Conservation (phyloP, 2,113 vertebrate genomes). For the Chionomys nivalis region DNA sequence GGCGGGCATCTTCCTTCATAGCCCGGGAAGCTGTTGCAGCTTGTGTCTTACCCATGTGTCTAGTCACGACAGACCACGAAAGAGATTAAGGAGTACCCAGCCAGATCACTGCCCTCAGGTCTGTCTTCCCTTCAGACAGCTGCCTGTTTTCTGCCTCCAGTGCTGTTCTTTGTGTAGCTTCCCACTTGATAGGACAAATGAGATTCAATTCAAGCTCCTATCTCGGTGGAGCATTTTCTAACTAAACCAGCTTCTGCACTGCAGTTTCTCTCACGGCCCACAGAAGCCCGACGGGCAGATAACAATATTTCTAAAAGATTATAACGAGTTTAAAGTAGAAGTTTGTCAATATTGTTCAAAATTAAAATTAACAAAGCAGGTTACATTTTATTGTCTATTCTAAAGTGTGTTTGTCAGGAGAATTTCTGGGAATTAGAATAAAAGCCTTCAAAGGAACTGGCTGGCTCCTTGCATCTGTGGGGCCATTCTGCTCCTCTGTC, state of each 20-base stretch:
- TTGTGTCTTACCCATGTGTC: background rate
- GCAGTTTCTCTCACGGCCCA: background rate
- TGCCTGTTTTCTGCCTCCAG: background rate
- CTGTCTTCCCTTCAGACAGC: background rate
- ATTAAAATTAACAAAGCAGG: background rate
- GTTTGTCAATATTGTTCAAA: background rate
- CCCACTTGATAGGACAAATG: background rate
- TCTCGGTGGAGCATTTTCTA: background rate
- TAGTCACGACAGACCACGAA: background rate
- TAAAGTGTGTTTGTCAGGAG: background rate
- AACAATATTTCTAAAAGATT: conserved; percentile 6
- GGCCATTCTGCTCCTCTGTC: background rate
- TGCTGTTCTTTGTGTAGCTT: background rate
- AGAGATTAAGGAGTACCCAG: background rate
- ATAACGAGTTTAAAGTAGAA: background rate
- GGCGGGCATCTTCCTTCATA: background rate
- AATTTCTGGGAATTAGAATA: background rate
- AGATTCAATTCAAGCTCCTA: background rate
- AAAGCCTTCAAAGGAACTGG: background rate
- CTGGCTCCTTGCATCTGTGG: background rate
- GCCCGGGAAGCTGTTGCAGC: background rate
- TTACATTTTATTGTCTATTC: background rate
- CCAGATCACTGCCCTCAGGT: background rate
- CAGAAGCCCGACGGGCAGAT: background rate
- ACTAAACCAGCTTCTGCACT: background rate